Evolutionary conservation across 2,113 vertebrate species (phyloP).

Genomic region (Caloenas nicobarica): DNA sequence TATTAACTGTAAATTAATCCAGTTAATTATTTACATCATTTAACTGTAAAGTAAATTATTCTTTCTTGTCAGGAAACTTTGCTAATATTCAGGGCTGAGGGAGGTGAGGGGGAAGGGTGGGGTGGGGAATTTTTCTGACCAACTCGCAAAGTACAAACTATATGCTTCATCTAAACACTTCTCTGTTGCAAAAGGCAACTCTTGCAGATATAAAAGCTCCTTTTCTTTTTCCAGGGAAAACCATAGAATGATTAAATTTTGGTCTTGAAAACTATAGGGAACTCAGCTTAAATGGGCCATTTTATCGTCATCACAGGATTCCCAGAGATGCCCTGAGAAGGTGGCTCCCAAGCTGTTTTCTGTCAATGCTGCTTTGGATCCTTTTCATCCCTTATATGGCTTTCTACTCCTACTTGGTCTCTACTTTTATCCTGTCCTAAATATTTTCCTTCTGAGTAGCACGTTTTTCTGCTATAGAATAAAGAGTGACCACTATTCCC

Average conservation of each 20-base stretch:
- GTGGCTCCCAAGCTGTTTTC: not conserved
- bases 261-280: not conserved
- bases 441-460: not conserved
- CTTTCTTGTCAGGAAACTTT: not conserved
- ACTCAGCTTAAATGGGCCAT: not conserved
- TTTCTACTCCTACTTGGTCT: not conserved
- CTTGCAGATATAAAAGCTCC: not conserved
- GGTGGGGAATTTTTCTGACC: not conserved
- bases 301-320: not conserved
- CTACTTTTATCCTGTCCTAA: not conserved
- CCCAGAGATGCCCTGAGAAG: not conserved
- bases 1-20: not conserved
- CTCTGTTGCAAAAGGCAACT: not conserved
- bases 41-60: not conserved
- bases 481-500: not conserved
- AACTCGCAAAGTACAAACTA: not conserved
- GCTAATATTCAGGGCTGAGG: not conserved
- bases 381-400: not conserved
- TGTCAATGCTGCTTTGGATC: not conserved
- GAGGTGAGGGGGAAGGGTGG: accelerated
- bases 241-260: not conserved
- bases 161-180: not conserved
- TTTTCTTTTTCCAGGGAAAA: not conserved
- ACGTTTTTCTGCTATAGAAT: not conserved
- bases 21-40: not conserved